Evolutionary conservation across 2,888 invertebrate species (phyloP).

Genomic region (Atherix ibis): DNA sequence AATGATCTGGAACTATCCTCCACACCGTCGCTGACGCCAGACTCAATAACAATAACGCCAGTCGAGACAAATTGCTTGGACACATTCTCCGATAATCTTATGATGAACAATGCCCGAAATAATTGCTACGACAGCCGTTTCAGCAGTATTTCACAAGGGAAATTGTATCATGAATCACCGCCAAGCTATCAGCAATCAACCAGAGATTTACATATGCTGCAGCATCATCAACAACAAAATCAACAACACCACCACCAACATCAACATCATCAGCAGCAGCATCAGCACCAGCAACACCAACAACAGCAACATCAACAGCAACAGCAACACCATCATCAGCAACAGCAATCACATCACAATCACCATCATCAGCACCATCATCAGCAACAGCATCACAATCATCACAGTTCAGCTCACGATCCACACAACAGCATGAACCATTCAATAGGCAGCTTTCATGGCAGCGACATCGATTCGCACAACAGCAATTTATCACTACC

Average conservation of each 20-base stretch:
- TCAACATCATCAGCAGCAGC: conserved; percentile 42
- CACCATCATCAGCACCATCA: conserved; percentile 15
- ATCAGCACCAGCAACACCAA: conserved; percentile 42
- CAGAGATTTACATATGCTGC: conserved; percentile 41
- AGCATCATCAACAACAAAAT: conserved; percentile 46
- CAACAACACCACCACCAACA: conserved; percentile 36
- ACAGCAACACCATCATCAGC: conserved; percentile 16
- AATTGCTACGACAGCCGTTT: conserved; percentile 12
- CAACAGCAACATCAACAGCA: conserved; percentile 38
- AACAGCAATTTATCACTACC: conserved; percentile 66
- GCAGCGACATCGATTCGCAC: conserved; percentile 26
- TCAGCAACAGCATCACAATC: conserved; percentile 12
- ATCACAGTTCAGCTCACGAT: conserved; percentile 4
- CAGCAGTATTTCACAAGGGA: conserved; percentile 14
- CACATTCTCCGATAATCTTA: conserved; percentile 59
- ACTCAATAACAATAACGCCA: conserved; percentile 38
- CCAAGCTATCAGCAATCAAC: conserved; percentile 40
- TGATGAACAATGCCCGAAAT: conserved; percentile 34
- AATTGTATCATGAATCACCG: conserved; percentile 32
- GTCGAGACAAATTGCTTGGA: conserved; percentile 47
- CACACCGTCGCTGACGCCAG: conserved; percentile 53
- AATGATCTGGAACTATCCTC: conserved; percentile 55
- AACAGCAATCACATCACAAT: conserved; percentile 16
- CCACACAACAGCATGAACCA: conserved; percentile 1
- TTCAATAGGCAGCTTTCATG: conserved; percentile 25